Conservation (phyloP, 2,888 invertebrate genomes). For the Drosophila barbarae region DNA sequence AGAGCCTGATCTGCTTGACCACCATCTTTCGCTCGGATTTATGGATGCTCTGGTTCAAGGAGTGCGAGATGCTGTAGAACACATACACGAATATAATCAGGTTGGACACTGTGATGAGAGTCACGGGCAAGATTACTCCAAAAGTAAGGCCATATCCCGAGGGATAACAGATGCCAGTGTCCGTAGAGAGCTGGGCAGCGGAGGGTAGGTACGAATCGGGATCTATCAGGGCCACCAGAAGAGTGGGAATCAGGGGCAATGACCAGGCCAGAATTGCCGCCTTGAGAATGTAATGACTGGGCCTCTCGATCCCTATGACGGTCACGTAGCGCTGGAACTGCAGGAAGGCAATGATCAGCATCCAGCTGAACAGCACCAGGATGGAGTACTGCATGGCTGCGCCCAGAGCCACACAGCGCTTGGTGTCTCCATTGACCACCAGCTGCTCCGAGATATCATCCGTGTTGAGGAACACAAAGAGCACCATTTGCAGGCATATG, state of each 20-base stretch:
- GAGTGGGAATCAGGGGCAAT: constrained; percentile 81
- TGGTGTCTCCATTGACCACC: constrained; percentile 25
- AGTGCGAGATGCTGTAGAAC: constrained; percentile 78
- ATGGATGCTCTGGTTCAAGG: constrained; percentile 79
- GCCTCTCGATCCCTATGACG: constrained; percentile 82
- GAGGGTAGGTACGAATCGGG: constrained; percentile 80
- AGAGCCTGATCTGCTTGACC: constrained; percentile 81
- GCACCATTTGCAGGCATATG: constrained; percentile 82
- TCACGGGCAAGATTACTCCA: constrained; percentile 81
- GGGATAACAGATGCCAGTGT: constrained; percentile 81
- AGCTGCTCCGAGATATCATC: constrained; percentile 68
- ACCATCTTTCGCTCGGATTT: constrained; percentile 57
- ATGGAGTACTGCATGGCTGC: constrained; percentile 84
- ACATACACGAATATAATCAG: constrained; percentile 81
- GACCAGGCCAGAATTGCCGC: constrained; percentile 84
- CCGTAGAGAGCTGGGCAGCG: constrained; percentile 57
- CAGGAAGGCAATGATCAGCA: constrained; percentile 84
- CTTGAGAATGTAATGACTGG: constrained; percentile 83
- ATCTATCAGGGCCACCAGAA: constrained; percentile 80
- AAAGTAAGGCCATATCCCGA: constrained; percentile 80
- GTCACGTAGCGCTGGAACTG: constrained; percentile 85
- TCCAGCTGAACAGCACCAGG: constrained; percentile 85
- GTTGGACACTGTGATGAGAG: constrained; percentile 81
- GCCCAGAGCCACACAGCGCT: constrained; percentile 82
- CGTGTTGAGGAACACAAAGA: constrained; percentile 77